Evolutionary conservation across 2,113 vertebrate genomes (phyloP), one percentile per base, ranked within the genome.

Genomic region (Chiloscyllium plagiosum): DNA sequence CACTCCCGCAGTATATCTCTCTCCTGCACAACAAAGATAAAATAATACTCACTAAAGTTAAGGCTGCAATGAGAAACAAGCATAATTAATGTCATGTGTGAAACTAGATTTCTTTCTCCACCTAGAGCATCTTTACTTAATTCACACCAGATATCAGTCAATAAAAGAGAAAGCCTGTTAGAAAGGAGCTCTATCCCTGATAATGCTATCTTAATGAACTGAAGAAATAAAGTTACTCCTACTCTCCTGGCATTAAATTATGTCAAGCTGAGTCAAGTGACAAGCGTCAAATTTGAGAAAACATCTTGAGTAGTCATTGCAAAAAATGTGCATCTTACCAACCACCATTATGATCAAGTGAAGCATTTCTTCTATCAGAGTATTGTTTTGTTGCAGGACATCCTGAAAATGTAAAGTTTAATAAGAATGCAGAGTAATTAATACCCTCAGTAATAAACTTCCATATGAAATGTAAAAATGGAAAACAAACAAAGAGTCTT

Each of bases 341-440:
- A 99, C 97, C 50, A 99, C 98, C 98, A 99, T 99, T 97, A 99
- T 99, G 97, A 99, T 98, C 96, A 99, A 98, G 96, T 99, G 99
- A 0, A 99, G 97, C 99, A 99, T 99, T 97, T 99, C 99, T 96
- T 99, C 99, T n/a, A 99, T 99, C 69, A 99, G 98, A 69, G 99
- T 99, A 97, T 98, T 99, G 97, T 99, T 99, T 97, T 99, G 99
- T 96, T 99, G 99, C 96, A 99, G 97, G 72, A 99, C 97, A 96
- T 99, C 99, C 99, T 99, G 95, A 96, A 89, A 76, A 96, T 97
- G 96, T 50, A 96, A 96, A 96, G 0, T 95, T 65, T 42, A 83
- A 20, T 6, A 37, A 22, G 37, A 85, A 93, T n/a, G 96, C 85
- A 78, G 96, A 96, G 92, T 19, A 96, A 95, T 65, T 89, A 8